Conservation (phyloP, 2,797 vertebrate genomes). For the Taenioides sp. region DNA sequence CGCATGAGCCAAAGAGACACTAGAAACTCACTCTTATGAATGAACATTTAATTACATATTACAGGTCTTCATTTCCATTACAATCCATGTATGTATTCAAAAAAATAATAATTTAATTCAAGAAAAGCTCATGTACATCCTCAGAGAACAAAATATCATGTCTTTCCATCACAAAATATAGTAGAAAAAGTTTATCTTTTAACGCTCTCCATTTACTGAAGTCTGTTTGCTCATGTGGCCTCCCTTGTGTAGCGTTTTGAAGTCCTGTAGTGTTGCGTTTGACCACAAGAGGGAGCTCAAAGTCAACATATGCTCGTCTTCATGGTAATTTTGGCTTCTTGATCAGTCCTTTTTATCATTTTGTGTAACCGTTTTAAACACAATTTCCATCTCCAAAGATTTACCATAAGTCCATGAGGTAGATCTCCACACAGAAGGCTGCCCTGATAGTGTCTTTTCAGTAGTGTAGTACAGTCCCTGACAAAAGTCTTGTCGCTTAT, state of each 20-base stretch:
- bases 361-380: slow-evolving; percentile 1
- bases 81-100: too few relatives aligned
- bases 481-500: too few relatives aligned
- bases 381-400: not conserved
- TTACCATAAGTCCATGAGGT: not conserved
- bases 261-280: slow-evolving; percentile 34
- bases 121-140: slow-evolving; percentile 31
- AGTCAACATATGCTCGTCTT: slow-evolving; percentile 22
- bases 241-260: slow-evolving; percentile 6
- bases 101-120: slow-evolving; percentile 68
- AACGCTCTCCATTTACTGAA: not conserved
- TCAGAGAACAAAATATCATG: slow-evolving; percentile 21
- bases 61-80: slow-evolving; percentile 43
- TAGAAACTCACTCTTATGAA: slow-evolving; percentile 27
- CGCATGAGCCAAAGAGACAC: not conserved
- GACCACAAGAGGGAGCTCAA: slow-evolving; percentile 49
- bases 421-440: not conserved
- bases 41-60: slow-evolving; percentile 60
- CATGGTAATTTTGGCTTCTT: slow-evolving; percentile 27
- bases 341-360: not conserved
- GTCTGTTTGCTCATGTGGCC: not conserved
- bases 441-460: slow-evolving; percentile 1
- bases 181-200: not conserved
- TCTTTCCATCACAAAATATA: slow-evolving; percentile 7
- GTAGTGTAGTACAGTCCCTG: not conserved